Evolutionary conservation across 2,113 vertebrate genomes (phyloP).

Genomic region (Chelonoidis abingdonii): DNA sequence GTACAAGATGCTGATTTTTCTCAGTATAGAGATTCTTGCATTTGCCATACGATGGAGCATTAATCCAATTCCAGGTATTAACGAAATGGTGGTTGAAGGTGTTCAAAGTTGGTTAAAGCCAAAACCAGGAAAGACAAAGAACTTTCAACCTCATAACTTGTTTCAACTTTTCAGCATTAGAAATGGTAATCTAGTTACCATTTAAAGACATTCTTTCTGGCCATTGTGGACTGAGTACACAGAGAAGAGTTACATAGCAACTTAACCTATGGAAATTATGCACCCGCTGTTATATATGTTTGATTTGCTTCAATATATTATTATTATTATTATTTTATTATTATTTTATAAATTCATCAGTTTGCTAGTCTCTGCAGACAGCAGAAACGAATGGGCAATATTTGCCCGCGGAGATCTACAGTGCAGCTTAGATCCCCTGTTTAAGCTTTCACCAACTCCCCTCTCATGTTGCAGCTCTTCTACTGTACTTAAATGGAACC

Average conservation of each 20-base stretch:
- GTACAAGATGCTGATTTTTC: constrained; percentile 40
- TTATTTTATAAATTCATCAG: constrained; percentile 83
- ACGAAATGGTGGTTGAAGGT: constrained; percentile 64
- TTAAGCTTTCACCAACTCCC: constrained; percentile 50
- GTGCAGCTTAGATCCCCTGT: constrained; percentile 64
- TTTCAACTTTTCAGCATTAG: constrained; percentile 69
- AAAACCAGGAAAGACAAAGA: constrained; percentile 70
- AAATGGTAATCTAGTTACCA: constrained; percentile 53
- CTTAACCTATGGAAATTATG: constrained; percentile 65
- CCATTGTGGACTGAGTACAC: constrained; percentile 45
- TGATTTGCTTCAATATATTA: constrained; percentile 77
- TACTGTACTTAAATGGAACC: constrained; percentile 75
- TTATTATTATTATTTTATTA: constrained; percentile 80
- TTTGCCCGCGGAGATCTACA: constrained; percentile 83
- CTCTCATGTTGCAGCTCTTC: constrained; percentile 70
- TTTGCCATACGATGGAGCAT: constrained; percentile 63
- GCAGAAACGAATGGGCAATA: constrained; percentile 91
- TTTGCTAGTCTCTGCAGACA: constrained; percentile 84
- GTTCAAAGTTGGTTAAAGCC: constrained; percentile 68
- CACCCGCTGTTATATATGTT: constrained; percentile 73
- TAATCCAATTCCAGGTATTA: constrained; percentile 43
- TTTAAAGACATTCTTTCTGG: constrained; percentile 52
- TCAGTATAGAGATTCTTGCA: constrained; percentile 53
- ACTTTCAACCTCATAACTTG: constrained; percentile 61
- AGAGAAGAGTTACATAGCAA: constrained; percentile 74